Evolutionary conservation across 2,113 vertebrate genomes (phyloP).

Genomic region (Acrocephalus kingi): DNA sequence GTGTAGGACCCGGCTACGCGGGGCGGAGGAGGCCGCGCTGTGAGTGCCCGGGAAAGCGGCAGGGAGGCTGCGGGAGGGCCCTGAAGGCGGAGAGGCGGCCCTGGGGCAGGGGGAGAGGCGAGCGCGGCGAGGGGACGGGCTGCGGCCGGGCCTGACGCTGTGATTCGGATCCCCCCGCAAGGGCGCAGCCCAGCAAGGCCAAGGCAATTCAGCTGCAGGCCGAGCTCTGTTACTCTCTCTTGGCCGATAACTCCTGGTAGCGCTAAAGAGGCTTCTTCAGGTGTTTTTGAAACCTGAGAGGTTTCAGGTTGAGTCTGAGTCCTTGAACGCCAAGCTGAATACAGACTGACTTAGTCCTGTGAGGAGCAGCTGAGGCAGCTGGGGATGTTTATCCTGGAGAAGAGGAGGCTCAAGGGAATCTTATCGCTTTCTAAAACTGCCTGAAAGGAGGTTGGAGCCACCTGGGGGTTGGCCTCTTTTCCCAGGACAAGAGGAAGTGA

Average conservation of each 20-base stretch:
- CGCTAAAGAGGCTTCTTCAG: rapidly evolving
- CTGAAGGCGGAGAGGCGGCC: rapidly evolving
- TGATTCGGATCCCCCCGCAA: rapidly evolving
- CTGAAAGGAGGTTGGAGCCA: too few species aligned
- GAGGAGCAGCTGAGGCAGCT: background rate
- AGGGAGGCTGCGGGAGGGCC: rapidly evolving
- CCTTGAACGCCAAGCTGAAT: too few species aligned
- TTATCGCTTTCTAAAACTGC: background rate
- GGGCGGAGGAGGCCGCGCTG: rapidly evolving
- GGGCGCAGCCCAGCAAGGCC: background rate
- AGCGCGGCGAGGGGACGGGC: background rate
- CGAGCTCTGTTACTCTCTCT: rapidly evolving
- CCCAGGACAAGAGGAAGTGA: background rate
- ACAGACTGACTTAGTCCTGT: rapidly evolving
- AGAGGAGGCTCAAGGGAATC: too few species aligned
- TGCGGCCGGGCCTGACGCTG: background rate
- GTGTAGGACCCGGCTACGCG: background rate
- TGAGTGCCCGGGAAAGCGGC: rapidly evolving
- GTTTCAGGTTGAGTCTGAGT: background rate
- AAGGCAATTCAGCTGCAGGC: background rate
- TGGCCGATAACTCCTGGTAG: rapidly evolving
- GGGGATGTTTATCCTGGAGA: background rate
- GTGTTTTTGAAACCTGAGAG: rapidly evolving
- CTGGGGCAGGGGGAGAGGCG: background rate
- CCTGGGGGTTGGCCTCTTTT: background rate